phyloP scores from a whole-genome alignment of 2,888 invertebrate genomes.

The Microctonus aethiopoides region DNA sequence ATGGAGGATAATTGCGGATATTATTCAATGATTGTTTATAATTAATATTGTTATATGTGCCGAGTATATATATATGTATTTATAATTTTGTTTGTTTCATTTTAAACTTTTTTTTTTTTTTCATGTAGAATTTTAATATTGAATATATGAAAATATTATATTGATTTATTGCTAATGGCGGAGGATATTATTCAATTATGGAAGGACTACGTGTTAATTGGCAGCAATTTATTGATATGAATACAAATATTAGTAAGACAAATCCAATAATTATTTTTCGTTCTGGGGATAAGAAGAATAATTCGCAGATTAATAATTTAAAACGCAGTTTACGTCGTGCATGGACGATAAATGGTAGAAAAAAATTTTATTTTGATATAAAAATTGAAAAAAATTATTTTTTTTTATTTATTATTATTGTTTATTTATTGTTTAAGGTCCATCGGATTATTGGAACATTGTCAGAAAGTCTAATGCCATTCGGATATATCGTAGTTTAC shows the following conservation, averaged over 20 bases:
- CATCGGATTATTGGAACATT: neutral
- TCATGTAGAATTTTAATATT: neutral
- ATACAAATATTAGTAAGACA: slow-evolving; percentile 6
- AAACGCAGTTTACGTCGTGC: slow-evolving; percentile 76
- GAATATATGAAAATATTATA: neutral
- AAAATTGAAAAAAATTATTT: no score
- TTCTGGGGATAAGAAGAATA: slow-evolving; percentile 66
- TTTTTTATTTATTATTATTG: slow-evolving; percentile 1
- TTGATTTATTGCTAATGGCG: slow-evolving; percentile 17
- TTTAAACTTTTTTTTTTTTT: slow-evolving; percentile 5
- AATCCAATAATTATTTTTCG: slow-evolving; percentile 16
- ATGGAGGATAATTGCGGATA: neutral
- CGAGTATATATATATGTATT: no score
- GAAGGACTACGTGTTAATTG: slow-evolving; percentile 12
- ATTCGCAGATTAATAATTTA: slow-evolving; percentile 73
- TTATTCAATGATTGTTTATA: neutral
- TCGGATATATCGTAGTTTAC: slow-evolving; percentile 73
- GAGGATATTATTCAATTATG: slow-evolving; percentile 5
- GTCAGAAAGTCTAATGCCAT: slow-evolving; percentile 69
- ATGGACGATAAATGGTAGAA: slow-evolving; percentile 81
- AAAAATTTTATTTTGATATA: no score
- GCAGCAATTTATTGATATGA: neutral
- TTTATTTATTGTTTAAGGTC: slow-evolving; percentile 14
- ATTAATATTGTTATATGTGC: no score
- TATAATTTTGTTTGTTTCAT: neutral